A percentile compares a stretch with the other conserved stretches of the same genome.
Conservation (phyloP, 2,888 invertebrate genomes). For the Drosophila greeni region DNA sequence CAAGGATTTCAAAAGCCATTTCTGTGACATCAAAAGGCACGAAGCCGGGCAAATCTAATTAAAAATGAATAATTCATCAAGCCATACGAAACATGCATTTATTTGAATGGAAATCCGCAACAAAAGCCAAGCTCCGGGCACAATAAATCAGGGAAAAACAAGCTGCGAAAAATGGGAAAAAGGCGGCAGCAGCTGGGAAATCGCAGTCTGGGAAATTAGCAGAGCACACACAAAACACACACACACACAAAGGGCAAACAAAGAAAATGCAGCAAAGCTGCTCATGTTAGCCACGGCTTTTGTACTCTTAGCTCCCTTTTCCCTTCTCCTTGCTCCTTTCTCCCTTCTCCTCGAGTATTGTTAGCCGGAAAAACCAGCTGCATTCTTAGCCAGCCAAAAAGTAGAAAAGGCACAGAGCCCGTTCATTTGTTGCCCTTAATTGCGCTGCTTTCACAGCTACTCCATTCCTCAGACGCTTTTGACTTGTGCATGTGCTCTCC, state of each 20-base stretch:
- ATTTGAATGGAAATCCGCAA: conserved; percentile 20
- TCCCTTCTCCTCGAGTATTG: conserved; percentile 2
- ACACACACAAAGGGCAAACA: conserved; percentile 21
- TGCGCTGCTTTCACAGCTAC: conserved; percentile 34
- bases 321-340: background rate
- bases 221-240: conserved; percentile 18
- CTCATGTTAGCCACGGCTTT: conserved; percentile 11
- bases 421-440: conserved; percentile 52
- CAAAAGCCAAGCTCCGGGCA: conserved; percentile 22
- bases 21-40: background rate
- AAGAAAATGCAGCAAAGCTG: conserved; percentile 17
- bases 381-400: conserved; percentile 15
- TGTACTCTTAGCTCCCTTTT: conserved; percentile 2
- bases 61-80: conserved; percentile 1
- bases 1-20: background rate
- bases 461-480: conserved; percentile 18
- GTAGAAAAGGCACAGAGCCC: conserved; percentile 15
- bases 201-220: conserved; percentile 34
- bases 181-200: conserved; percentile 22
- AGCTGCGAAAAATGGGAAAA: conserved; percentile 6
- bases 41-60: background rate
- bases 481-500: conserved; percentile 17
- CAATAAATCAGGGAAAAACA: conserved; percentile 33
- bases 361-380: conserved; percentile 11
- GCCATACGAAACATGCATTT: background rate